Evolutionary conservation across 1,140 invertebrate genomes (phyloP).

Genomic region (Leucophenga varia): DNA sequence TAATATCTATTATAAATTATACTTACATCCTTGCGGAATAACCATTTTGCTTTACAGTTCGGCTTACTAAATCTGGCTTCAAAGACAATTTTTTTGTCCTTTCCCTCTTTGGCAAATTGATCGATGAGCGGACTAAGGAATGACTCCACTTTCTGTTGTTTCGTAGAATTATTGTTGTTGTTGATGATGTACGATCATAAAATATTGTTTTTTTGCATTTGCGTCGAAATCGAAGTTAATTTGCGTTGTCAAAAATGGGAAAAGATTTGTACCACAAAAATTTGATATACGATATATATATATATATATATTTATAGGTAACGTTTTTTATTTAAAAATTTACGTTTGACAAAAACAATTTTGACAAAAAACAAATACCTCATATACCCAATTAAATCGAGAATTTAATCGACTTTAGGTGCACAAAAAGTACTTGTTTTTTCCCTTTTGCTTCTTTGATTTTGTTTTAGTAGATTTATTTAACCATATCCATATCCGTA

Average conservation of each 20-base stretch:
- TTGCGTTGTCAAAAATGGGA: constrained; percentile 55
- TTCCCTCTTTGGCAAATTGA: constrained; percentile 93
- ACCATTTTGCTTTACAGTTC: constrained; percentile 91
- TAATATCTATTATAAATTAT: too few relatives aligned
- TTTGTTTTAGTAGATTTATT: too few relatives aligned
- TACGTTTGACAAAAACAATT: not conserved
- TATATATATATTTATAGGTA: too few relatives aligned
- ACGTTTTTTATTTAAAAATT: not conserved
- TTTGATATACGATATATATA: constrained; percentile 35
- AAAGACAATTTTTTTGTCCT: constrained; percentile 91
- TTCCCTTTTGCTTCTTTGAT: not conserved
- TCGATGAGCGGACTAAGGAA: constrained; percentile 95
- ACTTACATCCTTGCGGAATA: constrained; percentile 89
- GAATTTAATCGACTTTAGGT: constrained; percentile 1
- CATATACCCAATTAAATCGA: not conserved
- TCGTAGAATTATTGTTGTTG: constrained; percentile 9
- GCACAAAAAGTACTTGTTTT: not conserved
- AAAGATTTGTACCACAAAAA: constrained; percentile 37
- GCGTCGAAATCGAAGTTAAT: constrained; percentile 1
- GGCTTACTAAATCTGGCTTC: constrained; percentile 89
- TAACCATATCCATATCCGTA: too few relatives aligned
- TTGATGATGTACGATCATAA: constrained; percentile 1
- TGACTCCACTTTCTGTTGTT: constrained; percentile 84
- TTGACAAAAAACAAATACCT: not conserved
- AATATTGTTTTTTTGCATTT: constrained; percentile 8